Evolutionary conservation across 2,888 invertebrate genomes (phyloP).

Genomic region (Podabrus alpinus): DNA sequence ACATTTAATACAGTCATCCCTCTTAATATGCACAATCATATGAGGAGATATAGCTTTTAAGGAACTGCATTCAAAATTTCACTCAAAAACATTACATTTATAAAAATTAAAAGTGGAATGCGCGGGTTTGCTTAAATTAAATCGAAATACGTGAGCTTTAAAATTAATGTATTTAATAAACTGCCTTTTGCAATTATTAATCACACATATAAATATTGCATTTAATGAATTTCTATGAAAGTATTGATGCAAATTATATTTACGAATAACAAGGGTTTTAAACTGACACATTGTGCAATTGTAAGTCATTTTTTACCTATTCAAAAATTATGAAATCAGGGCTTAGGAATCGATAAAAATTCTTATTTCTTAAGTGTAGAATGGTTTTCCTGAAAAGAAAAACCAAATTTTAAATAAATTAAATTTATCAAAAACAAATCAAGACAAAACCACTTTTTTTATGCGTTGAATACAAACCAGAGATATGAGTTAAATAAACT

Average conservation of each 20-base stretch:
- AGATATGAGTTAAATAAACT: no score
- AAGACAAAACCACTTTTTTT: no score
- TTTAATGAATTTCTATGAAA: neutral
- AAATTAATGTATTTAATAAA: neutral
- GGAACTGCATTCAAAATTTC: neutral
- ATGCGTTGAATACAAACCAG: no score
- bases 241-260: neutral
- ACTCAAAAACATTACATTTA: neutral
- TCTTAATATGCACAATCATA: neutral
- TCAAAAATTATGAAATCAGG: no score
- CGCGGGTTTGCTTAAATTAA: neutral
- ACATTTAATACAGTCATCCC: neutral
- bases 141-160: neutral
- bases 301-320: no score
- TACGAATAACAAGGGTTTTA: neutral
- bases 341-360: no score
- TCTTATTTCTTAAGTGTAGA: no score
- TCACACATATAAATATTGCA: neutral
- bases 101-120: neutral
- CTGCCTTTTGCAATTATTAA: neutral
- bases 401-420: no score
- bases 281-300: neutral
- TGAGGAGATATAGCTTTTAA: neutral
- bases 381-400: no score
- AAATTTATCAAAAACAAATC: no score